These are phyloP conservation scores for Drosophila pseudotalamancana DNA, from an alignment of 2,888 invertebrate genomes.

Conservation along the genomic window DNA sequence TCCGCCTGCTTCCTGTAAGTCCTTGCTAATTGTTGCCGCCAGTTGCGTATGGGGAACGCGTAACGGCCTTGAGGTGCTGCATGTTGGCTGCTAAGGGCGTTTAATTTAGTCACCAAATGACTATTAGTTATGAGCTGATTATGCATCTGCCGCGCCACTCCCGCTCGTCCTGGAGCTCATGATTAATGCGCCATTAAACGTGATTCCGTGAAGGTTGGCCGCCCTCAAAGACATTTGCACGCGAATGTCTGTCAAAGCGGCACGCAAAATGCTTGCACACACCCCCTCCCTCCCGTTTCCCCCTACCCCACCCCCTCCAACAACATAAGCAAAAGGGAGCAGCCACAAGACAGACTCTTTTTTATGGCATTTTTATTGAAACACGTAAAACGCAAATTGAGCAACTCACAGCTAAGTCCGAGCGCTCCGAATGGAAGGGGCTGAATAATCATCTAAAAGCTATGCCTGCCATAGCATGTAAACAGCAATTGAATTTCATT, in stretches of 20 bases:
- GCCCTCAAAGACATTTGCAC: slow-evolving; percentile 44
- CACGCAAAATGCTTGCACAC: slow-evolving; percentile 52
- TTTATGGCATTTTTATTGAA: slow-evolving; percentile 72
- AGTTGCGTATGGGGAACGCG: slow-evolving; percentile 32
- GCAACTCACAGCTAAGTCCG: slow-evolving; percentile 27
- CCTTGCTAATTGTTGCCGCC: slow-evolving; percentile 44
- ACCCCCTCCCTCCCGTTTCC: no score
- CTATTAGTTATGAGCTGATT: slow-evolving; percentile 56
- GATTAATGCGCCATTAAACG: slow-evolving; percentile 71
- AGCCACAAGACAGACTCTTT: slow-evolving; percentile 31
- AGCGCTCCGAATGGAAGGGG: background rate
- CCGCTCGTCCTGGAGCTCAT: slow-evolving; percentile 24
- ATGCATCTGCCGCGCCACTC: slow-evolving; percentile 27
- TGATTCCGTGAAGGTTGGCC: slow-evolving; percentile 35
- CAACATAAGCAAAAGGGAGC: background rate
- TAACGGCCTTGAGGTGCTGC: slow-evolving; percentile 2
- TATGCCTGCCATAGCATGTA: slow-evolving; percentile 1
- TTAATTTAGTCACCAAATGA: slow-evolving; percentile 59
- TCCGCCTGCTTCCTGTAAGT: slow-evolving; percentile 29
- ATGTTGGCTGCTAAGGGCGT: slow-evolving; percentile 20
- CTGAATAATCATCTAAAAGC: background rate
- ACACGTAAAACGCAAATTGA: slow-evolving; percentile 73
- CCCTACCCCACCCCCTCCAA: slow-evolving; percentile 7
- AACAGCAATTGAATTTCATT: slow-evolving; percentile 24
- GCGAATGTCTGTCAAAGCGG: slow-evolving; percentile 46